Evolutionary conservation across 2,113 vertebrate species (phyloP), one percentile per base, ranked within the genome.

Genomic region (Opisthocomus hoazin): DNA sequence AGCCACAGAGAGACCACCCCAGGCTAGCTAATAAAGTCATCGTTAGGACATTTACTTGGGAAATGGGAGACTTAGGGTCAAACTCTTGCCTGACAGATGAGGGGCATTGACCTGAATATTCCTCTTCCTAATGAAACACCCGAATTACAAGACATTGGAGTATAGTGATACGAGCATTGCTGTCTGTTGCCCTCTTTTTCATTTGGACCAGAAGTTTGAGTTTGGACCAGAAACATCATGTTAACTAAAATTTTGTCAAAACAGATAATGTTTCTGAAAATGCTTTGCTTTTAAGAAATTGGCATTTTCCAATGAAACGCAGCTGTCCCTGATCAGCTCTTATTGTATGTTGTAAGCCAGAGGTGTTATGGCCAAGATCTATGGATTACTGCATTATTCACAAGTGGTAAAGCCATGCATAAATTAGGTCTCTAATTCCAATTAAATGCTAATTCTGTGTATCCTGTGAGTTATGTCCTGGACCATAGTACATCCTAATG

Each of bases 1-100:
- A 96, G 94, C 96, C 96, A 95, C 95, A 96, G 95, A 94, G 69
- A 95, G 96, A 96, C 96, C 96, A 97, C 96, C 96, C 95, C 94
- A 92, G 95, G 95, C 96, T 95, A 94, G 84, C 93, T 97, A 97
- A 97, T 96, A 96, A 97, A 96, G 95, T 93, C 41, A 54, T 90
- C 58, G 87, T 95, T 96, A 96, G 95, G 96, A 95, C 96, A 94
- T 96, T 94, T 96, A 95, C 94, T 96, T 96, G 96, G 94, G 96
- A 95, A 95, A 95, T 96, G 94, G 93, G 90, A 96, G 91, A 94
- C 87, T 96, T 79, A 50, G 94, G 95, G 95, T 97, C 96, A 96
- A 91, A 87, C 75, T 90, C 78, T 91, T 95, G 91, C 87, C 94
- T 96, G 94, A 96, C 90, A 95, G 95, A 97, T 88, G 96, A 95